Evolutionary conservation across 1,140 invertebrate species (phyloP), one percentile per base, ranked within the genome.

Genomic region (Ooceraea biroi): DNA sequence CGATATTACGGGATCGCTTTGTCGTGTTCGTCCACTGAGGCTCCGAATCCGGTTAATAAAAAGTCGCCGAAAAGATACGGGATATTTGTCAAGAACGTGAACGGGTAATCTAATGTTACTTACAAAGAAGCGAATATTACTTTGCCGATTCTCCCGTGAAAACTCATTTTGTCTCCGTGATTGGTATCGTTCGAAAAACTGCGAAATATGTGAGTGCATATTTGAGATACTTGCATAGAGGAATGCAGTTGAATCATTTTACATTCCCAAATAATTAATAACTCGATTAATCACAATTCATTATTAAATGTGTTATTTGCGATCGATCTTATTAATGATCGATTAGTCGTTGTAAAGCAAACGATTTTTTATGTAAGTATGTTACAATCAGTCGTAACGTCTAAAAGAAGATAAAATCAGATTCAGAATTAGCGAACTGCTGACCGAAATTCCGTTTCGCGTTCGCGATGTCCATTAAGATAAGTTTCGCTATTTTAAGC

Each of bases 1-100:
- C 65, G 83, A 85, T 85, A 89, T 89, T 85, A 90, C 61, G 71
- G 50, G 71, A 52, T 52, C 80, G 80, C 83, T 89, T 89, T 89
- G 58, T 85, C 85, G 73, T 65, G 17, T 19, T 63, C 60, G 60
- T 66, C 68, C 55, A 52, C 48, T 27, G 72, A 76, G 57, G 52
- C 30, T 68, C 19, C 11, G 65, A 69, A 55, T 71, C 41, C 58
- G 48, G 85, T 88, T 84, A 85, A 85, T 78, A 77, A 82, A 83
- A 74, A 74, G 36, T 48, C 65, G 69, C 61, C 76, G 17, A 60
- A 61, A 73, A 61, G 86, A 89, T 85, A 60, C 60, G 36, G 2
- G 71, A 30, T 76, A 84, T 89, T 89, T 89, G 60, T 86, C 88
- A 85, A 77, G 63, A 66, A 68, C n/a, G 61, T 0, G 8, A 65